These are phyloP conservation scores for Cynopterus sphinx DNA, from an alignment of 2,797 vertebrate genomes.

Conservation along the genomic window DNA sequence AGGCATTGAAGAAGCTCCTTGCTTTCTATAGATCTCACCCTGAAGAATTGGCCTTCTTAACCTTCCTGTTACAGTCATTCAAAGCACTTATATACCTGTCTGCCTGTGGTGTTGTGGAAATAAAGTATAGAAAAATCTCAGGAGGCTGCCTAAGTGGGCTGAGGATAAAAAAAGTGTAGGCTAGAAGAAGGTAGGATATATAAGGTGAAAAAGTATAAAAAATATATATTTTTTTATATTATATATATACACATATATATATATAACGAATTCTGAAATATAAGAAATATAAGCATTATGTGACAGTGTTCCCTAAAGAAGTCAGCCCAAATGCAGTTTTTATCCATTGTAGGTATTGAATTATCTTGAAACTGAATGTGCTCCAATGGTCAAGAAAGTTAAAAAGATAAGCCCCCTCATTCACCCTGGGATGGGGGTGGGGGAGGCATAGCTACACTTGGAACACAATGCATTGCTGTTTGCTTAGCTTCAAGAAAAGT, in stretches of 20 bases:
- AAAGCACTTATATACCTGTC: not conserved
- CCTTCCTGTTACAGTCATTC: not conserved
- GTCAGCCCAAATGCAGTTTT: not conserved
- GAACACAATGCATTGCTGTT: not conserved
- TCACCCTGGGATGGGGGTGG: not conserved
- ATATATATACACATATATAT: not conserved
- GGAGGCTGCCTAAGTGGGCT: not conserved
- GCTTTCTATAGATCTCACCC: not conserved
- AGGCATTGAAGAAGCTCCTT: not conserved
- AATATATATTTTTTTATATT: not conserved
- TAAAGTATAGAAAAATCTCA: not conserved
- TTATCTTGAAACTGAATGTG: constrained; percentile 10
- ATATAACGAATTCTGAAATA: not conserved
- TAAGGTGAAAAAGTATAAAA: not conserved
- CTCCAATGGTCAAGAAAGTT: not conserved
- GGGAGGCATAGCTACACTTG: not conserved
- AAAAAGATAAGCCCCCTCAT: not conserved
- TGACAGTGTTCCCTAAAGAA: constrained; percentile 16
- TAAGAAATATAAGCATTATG: not conserved
- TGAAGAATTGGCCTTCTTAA: not conserved
- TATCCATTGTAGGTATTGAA: not conserved
- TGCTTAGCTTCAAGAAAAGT: constrained; percentile 5
- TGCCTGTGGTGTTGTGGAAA: not conserved
- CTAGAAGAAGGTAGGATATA: not conserved
- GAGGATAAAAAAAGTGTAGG: not conserved